Evolutionary conservation across 2,888 invertebrate species (phyloP).

Genomic region (Oligia latruncula): DNA sequence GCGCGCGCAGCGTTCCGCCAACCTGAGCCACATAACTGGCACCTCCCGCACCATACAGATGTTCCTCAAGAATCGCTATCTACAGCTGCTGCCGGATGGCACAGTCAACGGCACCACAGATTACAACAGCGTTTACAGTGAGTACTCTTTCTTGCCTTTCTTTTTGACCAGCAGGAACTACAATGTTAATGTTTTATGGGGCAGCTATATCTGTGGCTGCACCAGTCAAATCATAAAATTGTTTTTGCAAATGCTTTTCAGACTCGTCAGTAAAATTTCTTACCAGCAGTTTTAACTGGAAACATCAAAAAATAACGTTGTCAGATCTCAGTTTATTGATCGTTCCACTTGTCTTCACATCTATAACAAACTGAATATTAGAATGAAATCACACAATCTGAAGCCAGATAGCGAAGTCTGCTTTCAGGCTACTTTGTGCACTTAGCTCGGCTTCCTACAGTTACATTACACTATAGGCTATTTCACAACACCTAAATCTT

Average conservation of each 20-base stretch:
- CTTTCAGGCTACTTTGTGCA: not conserved
- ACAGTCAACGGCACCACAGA: conserved; percentile 95
- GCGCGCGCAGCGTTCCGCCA: conserved; percentile 94
- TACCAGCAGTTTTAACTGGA: not conserved
- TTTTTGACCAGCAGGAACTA: not conserved
- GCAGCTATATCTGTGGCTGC: not conserved
- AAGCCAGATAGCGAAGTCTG: not conserved
- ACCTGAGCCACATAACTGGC: conserved; percentile 95
- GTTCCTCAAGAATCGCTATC: conserved; percentile 95
- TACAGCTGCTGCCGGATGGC: conserved; percentile 95
- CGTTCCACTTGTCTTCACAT: not conserved
- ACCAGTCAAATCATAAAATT: not conserved
- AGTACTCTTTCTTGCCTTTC: conserved; percentile 84
- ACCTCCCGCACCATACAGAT: conserved; percentile 95
- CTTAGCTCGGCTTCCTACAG: not conserved
- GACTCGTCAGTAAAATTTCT: not conserved
- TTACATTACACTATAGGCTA: conserved; percentile 19
- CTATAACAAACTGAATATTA: not conserved
- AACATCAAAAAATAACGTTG: not conserved
- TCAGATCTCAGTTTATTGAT: not conserved
- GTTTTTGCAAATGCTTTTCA: not conserved
- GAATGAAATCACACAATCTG: not conserved
- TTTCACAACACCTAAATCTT: conserved; percentile 48
- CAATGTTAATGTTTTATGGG: not conserved
- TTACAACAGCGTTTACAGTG: conserved; percentile 95